A percentile compares a stretch with the other conserved stretches of the same genome.
Conservation (phyloP, 2,113 vertebrate genomes). For the Cyprinodon tularosa region DNA sequence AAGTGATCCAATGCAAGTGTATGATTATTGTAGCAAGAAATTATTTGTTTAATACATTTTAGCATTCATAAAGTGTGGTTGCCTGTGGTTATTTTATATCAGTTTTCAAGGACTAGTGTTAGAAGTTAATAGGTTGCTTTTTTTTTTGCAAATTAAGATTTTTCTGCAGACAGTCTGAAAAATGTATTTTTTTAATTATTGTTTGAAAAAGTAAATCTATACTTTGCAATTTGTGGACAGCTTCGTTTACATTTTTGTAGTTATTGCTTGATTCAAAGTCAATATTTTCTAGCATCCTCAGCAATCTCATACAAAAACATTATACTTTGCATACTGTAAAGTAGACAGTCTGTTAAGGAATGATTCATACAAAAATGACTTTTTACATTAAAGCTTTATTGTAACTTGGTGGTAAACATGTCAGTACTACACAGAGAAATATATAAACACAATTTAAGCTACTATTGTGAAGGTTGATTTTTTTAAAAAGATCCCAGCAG, state of each 20-base stretch:
- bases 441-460: not conserved
- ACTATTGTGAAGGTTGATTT: not conserved
- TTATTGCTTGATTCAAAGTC: not conserved
- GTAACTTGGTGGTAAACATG: not conserved
- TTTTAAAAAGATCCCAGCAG: not conserved
- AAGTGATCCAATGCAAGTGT: no score
- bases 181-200: not conserved
- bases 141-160: no score
- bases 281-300: not conserved
- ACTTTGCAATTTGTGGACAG: not conserved
- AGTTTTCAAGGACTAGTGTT: no score
- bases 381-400: not conserved
- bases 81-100: no score
- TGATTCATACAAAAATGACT: not conserved
- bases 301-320: not conserved
- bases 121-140: no score
- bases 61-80: no score
- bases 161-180: no score
- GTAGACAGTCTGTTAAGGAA: not conserved
- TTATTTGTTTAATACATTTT: no score
- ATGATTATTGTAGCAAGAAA: no score
- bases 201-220: not conserved
- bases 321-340: not conserved
- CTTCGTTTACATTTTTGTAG: not conserved
- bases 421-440: not conserved